A percentile compares a stretch with the other conserved stretches of the same genome.
Conservation (phyloP, 2,113 vertebrate species). For the Morone saxatilis region DNA sequence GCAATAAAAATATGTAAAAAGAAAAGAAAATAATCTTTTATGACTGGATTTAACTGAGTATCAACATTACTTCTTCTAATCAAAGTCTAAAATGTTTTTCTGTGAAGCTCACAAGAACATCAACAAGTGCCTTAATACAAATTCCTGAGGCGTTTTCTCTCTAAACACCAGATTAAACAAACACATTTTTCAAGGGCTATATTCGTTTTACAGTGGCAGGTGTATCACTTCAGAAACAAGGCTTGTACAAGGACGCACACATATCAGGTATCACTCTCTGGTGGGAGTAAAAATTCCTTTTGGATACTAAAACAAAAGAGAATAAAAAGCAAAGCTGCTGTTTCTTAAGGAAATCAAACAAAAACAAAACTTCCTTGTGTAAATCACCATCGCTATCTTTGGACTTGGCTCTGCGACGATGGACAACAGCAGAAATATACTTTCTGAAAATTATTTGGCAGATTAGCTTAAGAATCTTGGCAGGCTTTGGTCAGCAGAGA, state of each 20-base stretch:
- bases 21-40: too few species aligned
- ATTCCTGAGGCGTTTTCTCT: conserved; percentile 54
- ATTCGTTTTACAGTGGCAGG: conserved; percentile 49
- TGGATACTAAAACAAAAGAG: conserved; percentile 65
- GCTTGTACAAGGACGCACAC: conserved; percentile 29
- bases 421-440: conserved; percentile 79
- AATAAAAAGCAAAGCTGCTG: conserved; percentile 41
- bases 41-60: too few species aligned
- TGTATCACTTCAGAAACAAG: conserved; percentile 61
- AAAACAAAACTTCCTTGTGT: conserved; percentile 67
- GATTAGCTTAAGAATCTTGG: conserved; percentile 88
- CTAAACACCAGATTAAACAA: conserved; percentile 50
- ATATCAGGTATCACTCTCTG: conserved; percentile 48
- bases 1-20: too few species aligned
- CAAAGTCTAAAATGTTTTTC: conserved; percentile 2
- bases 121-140: not conserved
- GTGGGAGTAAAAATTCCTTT: conserved; percentile 68
- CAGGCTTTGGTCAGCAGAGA: conserved; percentile 89
- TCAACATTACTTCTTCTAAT: not conserved
- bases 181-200: not conserved
- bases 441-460: conserved; percentile 90
- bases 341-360: conserved; percentile 59
- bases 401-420: conserved; percentile 61
- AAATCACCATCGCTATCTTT: conserved; percentile 77
- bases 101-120: not conserved